Percentiles rank a stretch among this genome's conserved stretches.
These are phyloP conservation scores for Nasonovia ribisnigri DNA, from an alignment of 2,888 invertebrate genomes.

Conservation along the genomic window DNA sequence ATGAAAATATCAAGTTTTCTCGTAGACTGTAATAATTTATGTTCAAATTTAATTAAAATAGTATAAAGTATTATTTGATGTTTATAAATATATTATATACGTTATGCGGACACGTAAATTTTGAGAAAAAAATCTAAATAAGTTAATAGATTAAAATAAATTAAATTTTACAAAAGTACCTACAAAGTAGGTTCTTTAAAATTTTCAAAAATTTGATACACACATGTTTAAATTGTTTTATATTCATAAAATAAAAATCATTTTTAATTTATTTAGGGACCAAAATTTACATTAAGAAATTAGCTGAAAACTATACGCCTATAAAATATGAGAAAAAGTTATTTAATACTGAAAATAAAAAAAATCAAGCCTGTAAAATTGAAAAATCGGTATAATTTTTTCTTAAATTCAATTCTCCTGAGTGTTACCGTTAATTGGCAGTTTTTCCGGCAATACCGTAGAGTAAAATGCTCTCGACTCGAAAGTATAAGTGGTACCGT, in stretches of 20 bases:
- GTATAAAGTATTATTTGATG: neutral
- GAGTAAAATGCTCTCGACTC: neutral
- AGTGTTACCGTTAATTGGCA: neutral
- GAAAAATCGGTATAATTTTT: neutral
- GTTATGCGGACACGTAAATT: neutral
- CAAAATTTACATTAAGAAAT: neutral
- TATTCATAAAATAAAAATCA: neutral
- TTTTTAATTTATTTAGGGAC: neutral
- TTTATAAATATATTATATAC: neutral
- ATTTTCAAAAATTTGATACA: neutral
- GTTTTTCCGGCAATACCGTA: neutral
- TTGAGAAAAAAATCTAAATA: neutral
- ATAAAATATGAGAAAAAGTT: neutral
- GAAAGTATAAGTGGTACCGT: neutral
- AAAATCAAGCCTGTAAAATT: neutral
- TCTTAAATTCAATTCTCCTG: neutral
- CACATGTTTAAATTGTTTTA: neutral
- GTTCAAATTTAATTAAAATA: neutral
- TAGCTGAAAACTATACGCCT: neutral
- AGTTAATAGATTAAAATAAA: neutral
- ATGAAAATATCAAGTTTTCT: neutral
- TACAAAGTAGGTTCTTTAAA: neutral
- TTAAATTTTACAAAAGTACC: neutral
- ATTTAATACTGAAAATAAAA: neutral
- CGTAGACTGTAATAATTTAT: neutral